Evolutionary conservation across 2,888 invertebrate genomes (phyloP), one percentile per base, ranked within the genome.

Genomic region (Mayetiola destructor): DNA sequence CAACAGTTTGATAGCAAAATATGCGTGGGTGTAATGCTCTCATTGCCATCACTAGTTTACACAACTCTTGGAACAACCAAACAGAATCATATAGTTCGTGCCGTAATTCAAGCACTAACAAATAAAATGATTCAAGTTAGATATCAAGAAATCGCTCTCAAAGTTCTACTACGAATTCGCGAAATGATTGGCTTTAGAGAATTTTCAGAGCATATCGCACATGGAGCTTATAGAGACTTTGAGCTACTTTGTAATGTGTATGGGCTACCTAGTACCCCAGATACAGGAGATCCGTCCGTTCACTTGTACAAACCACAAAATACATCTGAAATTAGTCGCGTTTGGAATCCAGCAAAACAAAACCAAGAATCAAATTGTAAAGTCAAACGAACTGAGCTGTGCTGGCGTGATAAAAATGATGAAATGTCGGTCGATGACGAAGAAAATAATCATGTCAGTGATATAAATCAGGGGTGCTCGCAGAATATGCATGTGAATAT

Each of bases 121-220:
- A 75, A 76, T 36, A 80, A 79, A 64, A 73, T 78, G 67, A 75
- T 76, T 18, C 78, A 80, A 63, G 74, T 78, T 23, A 76, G 76
- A 58, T 79, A 80, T 59, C 76, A 87, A 75, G 76, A 88, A 75
- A 73, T 83, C 64, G 75, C 84, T 57, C 59, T 85, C 56, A 76
- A 84, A 63, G 82, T 88, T 1, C 69, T 88, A 58, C 72, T 81
- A 54, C 84, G 84, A 68, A 77, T 88, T 48, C 78, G 82, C 55
- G 80, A 83, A 60, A 73, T 80, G 8, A 76, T 86, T 59, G 87
- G 87, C 0, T 72, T 75, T 2, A 73, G 77, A 9, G 79, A 81
- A 59, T 87, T 88, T 65, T 76, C 81, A 64, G 72, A 74, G 40
- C 77, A 77, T 61, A 67, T 80, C 62, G 70, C 75, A 40, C 71